phyloP scores from a whole-genome alignment of 2,888 invertebrate species.

The Parochlus steinenii region DNA sequence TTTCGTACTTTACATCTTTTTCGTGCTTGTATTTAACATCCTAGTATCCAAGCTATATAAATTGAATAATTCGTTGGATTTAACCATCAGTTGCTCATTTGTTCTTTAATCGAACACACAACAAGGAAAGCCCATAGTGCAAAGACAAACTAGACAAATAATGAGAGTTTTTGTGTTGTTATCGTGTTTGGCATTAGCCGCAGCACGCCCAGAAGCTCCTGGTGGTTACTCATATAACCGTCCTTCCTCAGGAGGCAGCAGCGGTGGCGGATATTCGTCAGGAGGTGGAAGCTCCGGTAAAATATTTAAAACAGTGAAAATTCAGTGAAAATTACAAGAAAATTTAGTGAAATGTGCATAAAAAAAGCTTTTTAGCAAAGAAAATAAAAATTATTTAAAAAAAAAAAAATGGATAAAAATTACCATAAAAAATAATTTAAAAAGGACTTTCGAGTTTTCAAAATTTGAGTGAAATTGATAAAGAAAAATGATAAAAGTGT shows the following conservation, averaged over 20 bases:
- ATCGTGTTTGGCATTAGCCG: conserved; percentile 29
- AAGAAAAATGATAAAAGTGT: too few species aligned
- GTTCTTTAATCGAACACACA: conserved; percentile 12
- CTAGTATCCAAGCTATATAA: conserved; percentile 12
- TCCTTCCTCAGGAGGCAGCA: conserved; percentile 25
- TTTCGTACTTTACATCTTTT: conserved; percentile 11
- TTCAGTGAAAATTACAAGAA: too few species aligned
- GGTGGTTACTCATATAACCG: conserved; percentile 25
- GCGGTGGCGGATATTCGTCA: conserved; percentile 29
- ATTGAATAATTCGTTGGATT: conserved; percentile 12
- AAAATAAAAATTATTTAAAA: too few species aligned
- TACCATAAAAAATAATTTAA: too few species aligned
- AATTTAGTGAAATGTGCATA: too few species aligned
- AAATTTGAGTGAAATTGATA: too few species aligned
- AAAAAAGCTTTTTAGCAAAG: too few species aligned
- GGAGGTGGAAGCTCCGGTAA: conserved; percentile 18
- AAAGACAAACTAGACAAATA: conserved; percentile 14
- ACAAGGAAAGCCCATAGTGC: too few species aligned
- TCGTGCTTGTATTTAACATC: conserved; percentile 10
- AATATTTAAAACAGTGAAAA: too few species aligned
- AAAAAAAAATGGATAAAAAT: too few species aligned
- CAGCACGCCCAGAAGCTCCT: conserved; percentile 26
- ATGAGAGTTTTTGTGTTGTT: conserved; percentile 31
- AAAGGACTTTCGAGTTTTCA: too few species aligned
- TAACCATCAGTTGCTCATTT: conserved; percentile 12